Base-by-base conservation (phyloP, 2,888 invertebrate genomes). In the Thelaira solivaga region DNA sequence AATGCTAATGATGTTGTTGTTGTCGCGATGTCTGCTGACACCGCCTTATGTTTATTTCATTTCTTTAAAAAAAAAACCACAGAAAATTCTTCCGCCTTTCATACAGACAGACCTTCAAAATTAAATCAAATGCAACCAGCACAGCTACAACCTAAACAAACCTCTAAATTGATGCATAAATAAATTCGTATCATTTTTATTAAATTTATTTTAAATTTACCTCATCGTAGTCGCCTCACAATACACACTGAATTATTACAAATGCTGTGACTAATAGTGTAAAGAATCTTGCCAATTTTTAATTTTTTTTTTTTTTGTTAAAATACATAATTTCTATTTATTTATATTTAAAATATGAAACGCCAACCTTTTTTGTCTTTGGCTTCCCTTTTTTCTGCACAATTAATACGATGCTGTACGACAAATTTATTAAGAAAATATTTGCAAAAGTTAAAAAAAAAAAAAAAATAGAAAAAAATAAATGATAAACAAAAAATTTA, bases 51-150 rank as follows among this genome's bases (percentile, higher is more conserved):
- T 8, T 59, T n/a, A 6, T 13, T 22, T 34, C 24, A 45, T 31
- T 41, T 51, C n/a, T 36, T 55, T 2, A 45, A 57, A 49, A n/a
- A n/a, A n/a, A n/a, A n/a, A n/a, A n/a, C n/a, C n/a, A n/a, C n/a
- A n/a, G n/a, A n/a, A n/a, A 77, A 64, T 51, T 78, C 73, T 74
- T 78, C 74, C 78, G 74, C 59, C 74, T 65, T 77, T 62, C 18
- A 69, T 29, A 64, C 57, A 55, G 64, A n/a, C n/a, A 57, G 64
- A 43, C 72, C 67, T 77, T 72, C 67, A 62, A 67, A 69, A 55
- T 67, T 57, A 51, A 75, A 68, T 74, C n/a, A 51, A 51, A 41
- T 22, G 16, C 62, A 11, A 34, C 29, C 1, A 8, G 2, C 1
- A 6, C 31, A 7, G 3, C 26, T n/a, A 20, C 22, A 43, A 43